Evolutionary conservation across 2,797 vertebrate species (phyloP).

Genomic region (Pelobates cultripes): DNA sequence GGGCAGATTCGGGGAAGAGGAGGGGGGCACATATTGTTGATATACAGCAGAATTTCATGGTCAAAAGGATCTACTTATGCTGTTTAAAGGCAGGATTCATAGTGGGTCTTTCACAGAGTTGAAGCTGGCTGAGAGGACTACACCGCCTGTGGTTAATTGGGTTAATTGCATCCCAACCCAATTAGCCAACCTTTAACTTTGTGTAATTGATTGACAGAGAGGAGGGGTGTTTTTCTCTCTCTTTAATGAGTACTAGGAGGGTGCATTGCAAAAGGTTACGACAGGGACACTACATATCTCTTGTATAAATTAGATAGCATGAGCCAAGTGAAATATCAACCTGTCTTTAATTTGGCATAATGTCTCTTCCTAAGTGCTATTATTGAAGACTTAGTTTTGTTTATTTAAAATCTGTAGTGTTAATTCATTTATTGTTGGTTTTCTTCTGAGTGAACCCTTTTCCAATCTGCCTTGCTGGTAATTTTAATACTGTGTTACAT

Average conservation of each 20-base stretch:
- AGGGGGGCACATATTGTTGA: background rate
- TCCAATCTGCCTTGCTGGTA: too few relatives aligned
- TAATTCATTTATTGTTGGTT: too few relatives aligned
- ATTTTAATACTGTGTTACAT: too few relatives aligned
- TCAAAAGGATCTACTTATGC: background rate
- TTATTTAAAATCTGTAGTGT: background rate
- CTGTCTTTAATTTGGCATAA: too few relatives aligned
- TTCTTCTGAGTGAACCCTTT: too few relatives aligned
- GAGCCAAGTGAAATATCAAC: background rate
- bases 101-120: background rate
- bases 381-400: background rate
- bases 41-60: background rate
- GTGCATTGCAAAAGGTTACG: background rate
- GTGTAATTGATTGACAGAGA: background rate
- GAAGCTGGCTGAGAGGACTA: background rate
- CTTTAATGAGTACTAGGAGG: background rate
- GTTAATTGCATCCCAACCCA: background rate
- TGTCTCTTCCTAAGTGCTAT: background rate
- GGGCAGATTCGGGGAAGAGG: too few relatives aligned
- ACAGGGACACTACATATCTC: background rate
- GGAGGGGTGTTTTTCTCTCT: background rate
- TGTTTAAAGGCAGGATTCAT: background rate
- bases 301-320: background rate
- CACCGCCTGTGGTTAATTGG: background rate
- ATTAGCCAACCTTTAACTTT: constrained; percentile 2